phyloP scores from a whole-genome alignment of 1,140 invertebrate genomes.

The Homalodisca vitripennis region DNA sequence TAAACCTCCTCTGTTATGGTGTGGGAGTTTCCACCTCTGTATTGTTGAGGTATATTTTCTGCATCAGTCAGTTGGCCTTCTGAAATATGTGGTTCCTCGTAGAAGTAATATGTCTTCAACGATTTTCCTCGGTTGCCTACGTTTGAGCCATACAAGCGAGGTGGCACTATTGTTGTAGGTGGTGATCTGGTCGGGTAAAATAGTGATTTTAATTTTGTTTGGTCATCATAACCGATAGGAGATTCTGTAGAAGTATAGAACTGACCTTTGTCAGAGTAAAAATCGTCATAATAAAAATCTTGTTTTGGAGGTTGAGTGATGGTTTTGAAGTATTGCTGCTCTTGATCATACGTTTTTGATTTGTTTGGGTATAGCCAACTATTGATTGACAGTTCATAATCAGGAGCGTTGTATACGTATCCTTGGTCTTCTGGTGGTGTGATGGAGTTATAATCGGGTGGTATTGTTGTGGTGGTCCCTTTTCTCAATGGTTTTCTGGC shows the following conservation, averaged over 20 bases:
- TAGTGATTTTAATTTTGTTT: constrained; percentile 10
- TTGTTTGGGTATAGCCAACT: constrained; percentile 27
- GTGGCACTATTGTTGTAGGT: constrained; percentile 10
- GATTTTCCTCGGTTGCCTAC: constrained; percentile 29
- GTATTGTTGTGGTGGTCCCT: constrained; percentile 12
- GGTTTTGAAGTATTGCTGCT: constrained; percentile 17
- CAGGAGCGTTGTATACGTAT: constrained; percentile 21
- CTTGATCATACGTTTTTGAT: constrained; percentile 11
- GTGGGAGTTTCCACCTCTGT: constrained; percentile 29
- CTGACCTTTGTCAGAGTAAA: constrained; percentile 18
- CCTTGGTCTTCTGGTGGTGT: constrained; percentile 18
- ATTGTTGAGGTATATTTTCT: constrained; percentile 18
- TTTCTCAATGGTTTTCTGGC: constrained; percentile 33
- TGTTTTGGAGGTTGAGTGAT: constrained; percentile 7
- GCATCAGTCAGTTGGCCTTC: constrained; percentile 31
- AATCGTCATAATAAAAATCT: constrained; percentile 20
- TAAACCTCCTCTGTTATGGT: constrained; percentile 16
- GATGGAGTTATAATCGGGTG: constrained; percentile 24
- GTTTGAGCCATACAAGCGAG: constrained; percentile 7
- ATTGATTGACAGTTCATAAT: constrained; percentile 22
- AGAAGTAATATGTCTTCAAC: constrained; percentile 43
- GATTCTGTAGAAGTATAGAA: constrained; percentile 12
- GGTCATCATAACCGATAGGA: background rate
- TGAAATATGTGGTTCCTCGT: constrained; percentile 43
- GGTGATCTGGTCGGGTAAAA: constrained; percentile 2